Evolutionary conservation across 1,140 invertebrate genomes (phyloP).

Genomic region (Mycetomoellerius zeteki): DNA sequence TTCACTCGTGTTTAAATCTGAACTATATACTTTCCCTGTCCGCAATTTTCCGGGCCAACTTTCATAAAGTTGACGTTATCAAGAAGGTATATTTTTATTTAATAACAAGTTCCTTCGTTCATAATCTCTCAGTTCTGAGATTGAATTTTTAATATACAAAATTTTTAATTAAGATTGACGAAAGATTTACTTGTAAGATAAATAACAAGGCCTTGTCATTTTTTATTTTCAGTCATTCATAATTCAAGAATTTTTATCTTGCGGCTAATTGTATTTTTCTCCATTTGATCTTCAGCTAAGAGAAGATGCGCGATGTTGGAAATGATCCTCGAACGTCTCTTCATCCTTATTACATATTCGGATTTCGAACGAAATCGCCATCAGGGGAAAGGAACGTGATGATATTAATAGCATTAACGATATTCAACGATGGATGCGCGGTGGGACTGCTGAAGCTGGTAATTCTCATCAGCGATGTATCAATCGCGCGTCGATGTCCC

Average conservation of each 20-base stretch:
- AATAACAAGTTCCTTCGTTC: not conserved
- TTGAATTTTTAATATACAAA: not conserved
- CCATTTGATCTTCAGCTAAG: not conserved
- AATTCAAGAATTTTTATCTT: constrained; percentile 3
- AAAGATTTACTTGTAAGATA: not conserved
- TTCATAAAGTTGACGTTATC: not conserved
- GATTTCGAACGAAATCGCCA: not conserved
- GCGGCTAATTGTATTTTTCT: not conserved
- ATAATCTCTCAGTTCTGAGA: not conserved
- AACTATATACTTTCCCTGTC: not conserved
- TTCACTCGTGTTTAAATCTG: not conserved
- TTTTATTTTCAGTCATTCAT: constrained; percentile 11
- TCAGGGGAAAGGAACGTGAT: not conserved
- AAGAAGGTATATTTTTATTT: constrained; percentile 1
- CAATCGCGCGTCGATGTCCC: constrained; percentile 17
- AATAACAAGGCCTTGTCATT: not conserved
- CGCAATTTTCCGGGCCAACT: not conserved
- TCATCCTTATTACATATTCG: not conserved
- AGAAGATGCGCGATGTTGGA: not conserved
- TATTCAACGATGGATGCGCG: constrained; percentile 4
- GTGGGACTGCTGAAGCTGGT: not conserved
- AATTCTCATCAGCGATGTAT: constrained; percentile 20
- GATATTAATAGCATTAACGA: constrained; percentile 14
- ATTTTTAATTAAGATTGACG: not conserved
- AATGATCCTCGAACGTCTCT: not conserved